phyloP scores from a whole-genome alignment of 2,888 invertebrate genomes.

The Allophyes oxyacanthae region DNA sequence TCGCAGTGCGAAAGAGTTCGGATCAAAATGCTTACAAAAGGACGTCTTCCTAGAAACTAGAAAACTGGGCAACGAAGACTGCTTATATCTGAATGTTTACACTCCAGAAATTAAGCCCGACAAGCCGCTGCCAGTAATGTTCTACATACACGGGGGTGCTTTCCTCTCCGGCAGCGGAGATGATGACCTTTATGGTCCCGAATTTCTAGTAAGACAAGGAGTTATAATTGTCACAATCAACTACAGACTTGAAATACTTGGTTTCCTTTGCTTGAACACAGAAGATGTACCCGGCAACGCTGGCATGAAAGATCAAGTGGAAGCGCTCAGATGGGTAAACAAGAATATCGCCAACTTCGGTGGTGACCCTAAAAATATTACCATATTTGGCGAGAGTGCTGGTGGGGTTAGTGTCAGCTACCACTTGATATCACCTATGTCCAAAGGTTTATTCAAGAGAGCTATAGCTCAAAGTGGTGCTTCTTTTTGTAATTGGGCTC shows the following conservation, averaged over 20 bases:
- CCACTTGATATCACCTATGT: slow-evolving; percentile 73
- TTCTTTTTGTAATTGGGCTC: slow-evolving; percentile 89
- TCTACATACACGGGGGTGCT: slow-evolving; percentile 73
- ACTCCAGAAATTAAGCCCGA: slow-evolving; percentile 61
- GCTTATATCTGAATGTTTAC: slow-evolving; percentile 75
- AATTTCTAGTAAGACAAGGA: slow-evolving; percentile 67
- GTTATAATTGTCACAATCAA: slow-evolving; percentile 74
- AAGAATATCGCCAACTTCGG: slow-evolving; percentile 67
- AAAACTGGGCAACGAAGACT: slow-evolving; percentile 69
- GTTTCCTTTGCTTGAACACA: slow-evolving; percentile 70
- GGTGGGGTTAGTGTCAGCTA: slow-evolving; percentile 63
- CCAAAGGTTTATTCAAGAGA: slow-evolving; percentile 70
- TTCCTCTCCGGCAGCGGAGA: slow-evolving; percentile 68
- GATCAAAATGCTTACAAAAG: slow-evolving; percentile 65
- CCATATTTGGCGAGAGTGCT: slow-evolving; percentile 72
- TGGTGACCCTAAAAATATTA: slow-evolving; percentile 66
- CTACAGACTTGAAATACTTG: slow-evolving; percentile 71
- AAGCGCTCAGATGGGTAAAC: slow-evolving; percentile 68
- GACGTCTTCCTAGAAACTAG: slow-evolving; percentile 30
- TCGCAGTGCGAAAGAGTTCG: slow-evolving; percentile 66
- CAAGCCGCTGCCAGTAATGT: slow-evolving; percentile 67
- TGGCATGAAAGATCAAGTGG: slow-evolving; percentile 75
- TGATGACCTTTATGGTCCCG: slow-evolving; percentile 65
- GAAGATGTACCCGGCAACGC: slow-evolving; percentile 73
- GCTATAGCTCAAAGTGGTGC: slow-evolving; percentile 92